These are phyloP conservation scores for Coregonus suidteri DNA, from an alignment of 2,797 vertebrate genomes.

Conservation along the genomic window DNA sequence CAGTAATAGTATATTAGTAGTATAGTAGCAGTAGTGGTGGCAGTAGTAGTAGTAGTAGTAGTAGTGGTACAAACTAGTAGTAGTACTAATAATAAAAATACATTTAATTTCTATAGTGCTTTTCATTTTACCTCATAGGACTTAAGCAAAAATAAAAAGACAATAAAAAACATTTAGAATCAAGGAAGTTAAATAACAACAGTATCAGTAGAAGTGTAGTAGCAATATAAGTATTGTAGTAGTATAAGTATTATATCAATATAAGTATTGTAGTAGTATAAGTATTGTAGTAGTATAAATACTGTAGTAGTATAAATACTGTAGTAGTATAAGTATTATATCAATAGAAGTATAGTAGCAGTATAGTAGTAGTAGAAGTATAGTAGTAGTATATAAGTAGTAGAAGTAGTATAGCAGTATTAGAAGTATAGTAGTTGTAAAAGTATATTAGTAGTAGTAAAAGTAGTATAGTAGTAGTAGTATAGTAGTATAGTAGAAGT, in stretches of 20 bases:
- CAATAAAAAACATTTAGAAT: neutral
- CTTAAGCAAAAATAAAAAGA: neutral
- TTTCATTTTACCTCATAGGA: neutral
- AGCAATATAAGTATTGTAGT: neutral
- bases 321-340: neutral
- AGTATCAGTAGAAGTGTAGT: neutral
- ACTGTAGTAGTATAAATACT: neutral
- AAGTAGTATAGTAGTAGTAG: neutral
- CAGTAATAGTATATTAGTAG: neutral
- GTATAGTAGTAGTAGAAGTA: neutral
- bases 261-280: neutral
- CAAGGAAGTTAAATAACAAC: neutral
- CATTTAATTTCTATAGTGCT: neutral
- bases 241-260: neutral
- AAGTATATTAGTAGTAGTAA: neutral
- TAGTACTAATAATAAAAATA: slow-evolving; percentile 26
- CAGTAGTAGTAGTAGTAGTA: neutral
- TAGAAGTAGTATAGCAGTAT: neutral
- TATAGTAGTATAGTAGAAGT: neutral
- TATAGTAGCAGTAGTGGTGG: neutral
- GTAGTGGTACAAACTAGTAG: neutral
- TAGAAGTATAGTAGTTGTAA: neutral
- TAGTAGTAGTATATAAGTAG: neutral
- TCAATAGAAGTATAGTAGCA: neutral
- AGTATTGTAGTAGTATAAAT: neutral